Evolutionary conservation across 2,113 vertebrate species (phyloP).

Genomic region (Caracal caracal): DNA sequence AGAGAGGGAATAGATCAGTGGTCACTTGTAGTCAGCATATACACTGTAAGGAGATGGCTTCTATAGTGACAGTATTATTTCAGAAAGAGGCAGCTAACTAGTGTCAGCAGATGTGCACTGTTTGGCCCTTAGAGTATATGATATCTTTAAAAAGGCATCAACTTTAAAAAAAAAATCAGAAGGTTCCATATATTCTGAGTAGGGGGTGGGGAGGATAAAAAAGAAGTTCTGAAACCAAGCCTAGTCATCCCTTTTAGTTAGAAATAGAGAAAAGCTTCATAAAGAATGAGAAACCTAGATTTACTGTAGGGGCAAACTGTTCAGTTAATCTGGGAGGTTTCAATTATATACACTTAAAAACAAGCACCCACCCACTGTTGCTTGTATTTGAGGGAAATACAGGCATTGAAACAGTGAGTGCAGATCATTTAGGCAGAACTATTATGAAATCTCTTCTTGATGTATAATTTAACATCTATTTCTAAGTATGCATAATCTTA

Average conservation of each 20-base stretch:
- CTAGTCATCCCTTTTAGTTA: not conserved
- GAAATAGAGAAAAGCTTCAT: not conserved
- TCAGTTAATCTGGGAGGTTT: not conserved
- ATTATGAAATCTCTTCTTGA: not conserved
- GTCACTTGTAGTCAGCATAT: not conserved
- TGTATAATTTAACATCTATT: not conserved
- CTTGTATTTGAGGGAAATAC: not conserved
- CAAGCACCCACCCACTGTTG: not conserved
- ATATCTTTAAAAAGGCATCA: not conserved
- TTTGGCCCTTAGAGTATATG: not conserved
- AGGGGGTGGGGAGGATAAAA: not conserved
- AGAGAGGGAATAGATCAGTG: not conserved
- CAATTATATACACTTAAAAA: not conserved
- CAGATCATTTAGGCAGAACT: not conserved
- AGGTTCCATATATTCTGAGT: not conserved
- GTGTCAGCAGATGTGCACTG: not conserved
- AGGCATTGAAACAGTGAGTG: not conserved
- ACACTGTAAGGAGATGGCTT: not conserved
- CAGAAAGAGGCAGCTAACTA: not conserved
- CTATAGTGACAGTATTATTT: not conserved
- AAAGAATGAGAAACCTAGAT: not conserved
- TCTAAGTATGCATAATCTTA: not conserved
- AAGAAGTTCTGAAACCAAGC: not conserved
- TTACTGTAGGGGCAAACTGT: not conserved
- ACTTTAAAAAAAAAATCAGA: not conserved